These are phyloP conservation scores for Theretra japonica DNA, from an alignment of 2,888 invertebrate species.

Conservation along the genomic window DNA sequence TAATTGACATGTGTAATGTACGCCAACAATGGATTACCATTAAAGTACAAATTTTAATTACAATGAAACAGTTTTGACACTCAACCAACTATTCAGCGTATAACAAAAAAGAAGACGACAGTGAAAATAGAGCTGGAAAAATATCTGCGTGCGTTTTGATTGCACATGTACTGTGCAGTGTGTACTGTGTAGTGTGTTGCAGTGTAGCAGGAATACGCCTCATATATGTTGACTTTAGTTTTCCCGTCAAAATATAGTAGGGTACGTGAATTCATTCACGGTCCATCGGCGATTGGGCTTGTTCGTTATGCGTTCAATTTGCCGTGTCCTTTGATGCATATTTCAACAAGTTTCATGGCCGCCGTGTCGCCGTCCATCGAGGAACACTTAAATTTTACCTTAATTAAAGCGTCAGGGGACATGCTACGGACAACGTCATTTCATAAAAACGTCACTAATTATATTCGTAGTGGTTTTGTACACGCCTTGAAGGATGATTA, in stretches of 20 bases:
- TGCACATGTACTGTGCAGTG: not conserved
- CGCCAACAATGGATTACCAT: no score
- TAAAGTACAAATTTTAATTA: no score
- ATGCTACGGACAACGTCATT: conserved; percentile 34
- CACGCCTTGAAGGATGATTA: not conserved
- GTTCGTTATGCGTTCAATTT: conserved; percentile 62
- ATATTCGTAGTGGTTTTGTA: not conserved
- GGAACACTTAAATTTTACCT: conserved; percentile 52
- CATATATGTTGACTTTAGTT: conserved; percentile 37
- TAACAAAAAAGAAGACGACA: not conserved
- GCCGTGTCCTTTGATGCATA: conserved; percentile 66
- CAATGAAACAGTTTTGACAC: not conserved
- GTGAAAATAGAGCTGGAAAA: not conserved
- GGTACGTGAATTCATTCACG: conserved; percentile 47
- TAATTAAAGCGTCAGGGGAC: conserved; percentile 51
- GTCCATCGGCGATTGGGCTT: conserved; percentile 51
- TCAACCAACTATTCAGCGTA: not conserved
- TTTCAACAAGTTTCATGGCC: conserved; percentile 61
- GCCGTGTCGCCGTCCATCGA: conserved; percentile 38
- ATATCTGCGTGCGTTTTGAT: not conserved
- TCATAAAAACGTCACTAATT: conserved; percentile 36
- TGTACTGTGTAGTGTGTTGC: not conserved
- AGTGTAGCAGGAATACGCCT: conserved; percentile 2
- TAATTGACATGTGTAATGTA: no score
- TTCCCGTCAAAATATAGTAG: conserved; percentile 41